Conservation (phyloP, 2,113 vertebrate genomes). For the Coryphaenoides rupestris region DNA sequence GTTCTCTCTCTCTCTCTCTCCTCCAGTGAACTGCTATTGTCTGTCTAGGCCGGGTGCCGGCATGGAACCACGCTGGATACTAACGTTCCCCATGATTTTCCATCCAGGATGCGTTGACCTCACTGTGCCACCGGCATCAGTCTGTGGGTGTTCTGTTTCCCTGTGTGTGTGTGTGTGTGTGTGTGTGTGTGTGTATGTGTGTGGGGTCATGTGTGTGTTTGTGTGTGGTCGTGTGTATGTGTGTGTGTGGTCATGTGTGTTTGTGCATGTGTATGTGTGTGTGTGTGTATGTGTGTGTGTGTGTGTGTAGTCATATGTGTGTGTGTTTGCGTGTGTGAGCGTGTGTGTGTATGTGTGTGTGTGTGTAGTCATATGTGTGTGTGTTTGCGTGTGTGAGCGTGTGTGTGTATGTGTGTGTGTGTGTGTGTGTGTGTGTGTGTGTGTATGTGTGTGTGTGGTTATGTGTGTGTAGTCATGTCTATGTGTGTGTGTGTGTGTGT, state of each 20-base stretch:
- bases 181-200: slow-evolving; percentile 40
- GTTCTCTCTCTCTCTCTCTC: no score
- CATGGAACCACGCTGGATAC: slow-evolving; percentile 9
- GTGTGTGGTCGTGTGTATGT: background rate
- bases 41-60: slow-evolving; percentile 6
- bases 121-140: slow-evolving; percentile 5
- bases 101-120: background rate
- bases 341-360: slow-evolving; percentile 30
- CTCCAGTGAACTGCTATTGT: slow-evolving; percentile 38
- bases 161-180: slow-evolving; percentile 1
- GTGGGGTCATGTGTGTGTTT: slow-evolving; percentile 10
- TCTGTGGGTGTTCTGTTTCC: background rate
- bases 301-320: slow-evolving; percentile 21
- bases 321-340: background rate
- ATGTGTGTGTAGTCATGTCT: no score
- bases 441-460: slow-evolving; percentile 15
- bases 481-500: background rate
- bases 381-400: slow-evolving; percentile 19
- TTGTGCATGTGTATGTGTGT: slow-evolving; percentile 17
- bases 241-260: slow-evolving; percentile 39
- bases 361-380: slow-evolving; percentile 30
- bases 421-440: background rate
- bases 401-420: slow-evolving; percentile 31
- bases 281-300: slow-evolving; percentile 34
- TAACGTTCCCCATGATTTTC: slow-evolving; percentile 10